Evolutionary conservation across 1,140 invertebrate species (phyloP), one percentile per base, ranked within the genome.

Genomic region (Steinernema feltiae): DNA sequence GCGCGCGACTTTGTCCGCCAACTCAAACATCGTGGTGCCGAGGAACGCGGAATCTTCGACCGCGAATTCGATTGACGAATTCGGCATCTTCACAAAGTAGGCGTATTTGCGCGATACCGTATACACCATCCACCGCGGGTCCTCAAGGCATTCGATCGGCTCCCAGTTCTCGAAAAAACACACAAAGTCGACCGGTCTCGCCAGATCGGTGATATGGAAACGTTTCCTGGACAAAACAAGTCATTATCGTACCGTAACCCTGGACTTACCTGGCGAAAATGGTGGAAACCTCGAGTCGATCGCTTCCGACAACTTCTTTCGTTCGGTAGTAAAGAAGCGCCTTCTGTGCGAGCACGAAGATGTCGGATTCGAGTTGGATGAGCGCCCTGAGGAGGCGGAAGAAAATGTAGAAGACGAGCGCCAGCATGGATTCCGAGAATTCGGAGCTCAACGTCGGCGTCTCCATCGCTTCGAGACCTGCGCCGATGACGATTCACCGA

Each of bases 11-110:
- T 63, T 63, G 24, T 63, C 53, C 15, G 53, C 53, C 53, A 63
- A 21, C 12, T 63, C 12, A 27, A 63, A 63, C 53, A 63, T 63
- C 53, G 53, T 63, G 2, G 53, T 63, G 2, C 53, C 53, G 2
- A 63, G 24, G 53, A 63, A 63, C 15, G 53, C 2, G 3, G 53
- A 12, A 27, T 63, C 53, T 7, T 63, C 24, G 53, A 63, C 53
- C 15, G 53, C 53, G 24, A 17, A 63, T 27, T 63, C 53, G 15
- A 63, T 63, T 3, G 53, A 63, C 53, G 53, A 63, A 21, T 63
- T 63, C 53, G 53, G 53, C 53, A 63, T 63, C 24, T 63, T 63
- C 7, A 63, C 53, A 27, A 63, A 63, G 53, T 63, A 63, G 53
- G 53, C 53, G 24, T 63, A 27, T 21, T 15, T 63, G 15, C 53